Evolutionary conservation across 1,140 invertebrate genomes (phyloP), one percentile per base, ranked within the genome.

Genomic region (Trypoxylus dichotomus): DNA sequence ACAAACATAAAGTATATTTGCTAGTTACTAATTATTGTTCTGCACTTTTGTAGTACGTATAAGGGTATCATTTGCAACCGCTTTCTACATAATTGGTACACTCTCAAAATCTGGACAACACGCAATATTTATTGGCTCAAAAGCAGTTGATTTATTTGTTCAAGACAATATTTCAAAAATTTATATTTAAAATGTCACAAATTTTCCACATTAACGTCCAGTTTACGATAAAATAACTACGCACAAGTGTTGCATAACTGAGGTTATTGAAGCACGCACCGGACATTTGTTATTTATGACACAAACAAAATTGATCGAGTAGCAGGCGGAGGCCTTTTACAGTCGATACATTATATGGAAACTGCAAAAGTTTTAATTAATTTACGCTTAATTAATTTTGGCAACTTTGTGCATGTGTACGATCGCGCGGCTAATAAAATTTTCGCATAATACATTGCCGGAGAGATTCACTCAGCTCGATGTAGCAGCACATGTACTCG

Each of bases 351-450:
- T 68, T 68, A 68, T 29, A 29, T 10, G 21, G 60, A 68, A 29
- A 24, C 19, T 54, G 47, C 15, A 54, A 54, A 54, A 54, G 15
- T 68, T 68, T 68, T 68, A 68, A 68, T 68, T 68, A 68, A 68
- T 29, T 68, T 68, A 68, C 60, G 27, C 11, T 24, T 68, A 68
- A 68, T 68, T 68, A 68, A 68, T 68, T 68, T 27, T 68, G 60
- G 60, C 60, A 68, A 68, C 60, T 68, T 68, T 68, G 60, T 68
- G 24, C 27, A 68, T 68, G 60, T 68, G 27, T 68, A 68, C 24
- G 6, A 68, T 68, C 21, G 1, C 25, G 27, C 21, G 60, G 60
- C 27, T 68, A 68, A 68, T 68, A 68, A 68, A 68, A 68, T 68
- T 68, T 27, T 29, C 60, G 19, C 24, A 68, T 24, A 68, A 68